These are phyloP conservation scores for Diadegma fenestrale DNA, from an alignment of 2,888 invertebrate species.

Conservation along the genomic window DNA sequence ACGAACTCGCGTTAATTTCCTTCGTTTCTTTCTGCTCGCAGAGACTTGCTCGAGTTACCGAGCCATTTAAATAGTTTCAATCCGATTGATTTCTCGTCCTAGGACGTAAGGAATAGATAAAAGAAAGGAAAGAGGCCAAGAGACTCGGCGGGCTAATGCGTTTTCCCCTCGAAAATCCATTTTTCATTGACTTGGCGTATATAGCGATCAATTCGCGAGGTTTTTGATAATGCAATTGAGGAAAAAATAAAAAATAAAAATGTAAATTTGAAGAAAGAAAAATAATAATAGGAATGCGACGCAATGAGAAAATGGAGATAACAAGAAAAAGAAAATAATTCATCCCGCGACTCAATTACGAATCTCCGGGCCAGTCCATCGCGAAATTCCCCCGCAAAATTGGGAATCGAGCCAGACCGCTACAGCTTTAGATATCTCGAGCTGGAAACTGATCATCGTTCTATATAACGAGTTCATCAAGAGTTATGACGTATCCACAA, in stretches of 20 bases:
- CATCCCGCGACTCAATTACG: conserved; percentile 51
- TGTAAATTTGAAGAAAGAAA: neutral
- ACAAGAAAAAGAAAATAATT: conserved; percentile 22
- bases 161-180: conserved; percentile 49
- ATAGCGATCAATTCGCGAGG: conserved; percentile 40
- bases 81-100: conserved; percentile 38
- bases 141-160: conserved; percentile 5
- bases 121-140: neutral
- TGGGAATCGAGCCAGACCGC: conserved; percentile 56
- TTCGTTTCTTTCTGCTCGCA: neutral
- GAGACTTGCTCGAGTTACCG: neutral
- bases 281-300: neutral
- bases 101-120: neutral
- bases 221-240: conserved; percentile 30
- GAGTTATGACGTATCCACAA: neutral
- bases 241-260: conserved; percentile 8
- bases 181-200: conserved; percentile 35
- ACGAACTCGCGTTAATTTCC: neutral
- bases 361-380: conserved; percentile 28
- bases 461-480: conserved; percentile 27
- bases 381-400: conserved; percentile 35
- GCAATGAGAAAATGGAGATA: neutral
- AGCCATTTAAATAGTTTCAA: conserved; percentile 39
- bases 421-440: conserved; percentile 20
- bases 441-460: conserved; percentile 45